Evolutionary conservation across 2,797 vertebrate genomes (phyloP).

Genomic region (Melanotaenia pygmaea): DNA sequence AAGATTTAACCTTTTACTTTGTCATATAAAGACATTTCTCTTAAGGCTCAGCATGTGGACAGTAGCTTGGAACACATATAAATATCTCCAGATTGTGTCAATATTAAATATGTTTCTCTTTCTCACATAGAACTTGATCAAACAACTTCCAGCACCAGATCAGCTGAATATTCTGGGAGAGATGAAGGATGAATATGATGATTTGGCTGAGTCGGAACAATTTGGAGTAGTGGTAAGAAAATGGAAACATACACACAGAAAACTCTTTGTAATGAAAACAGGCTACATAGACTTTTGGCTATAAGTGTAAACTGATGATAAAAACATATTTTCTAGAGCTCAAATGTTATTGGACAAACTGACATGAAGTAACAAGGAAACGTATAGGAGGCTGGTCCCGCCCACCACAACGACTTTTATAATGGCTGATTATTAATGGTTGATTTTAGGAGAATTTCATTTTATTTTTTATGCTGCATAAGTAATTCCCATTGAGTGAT

Average conservation of each 20-base stretch:
- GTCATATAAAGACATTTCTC: neutral
- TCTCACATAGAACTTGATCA: slow-evolving; percentile 84
- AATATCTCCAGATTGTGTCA: neutral
- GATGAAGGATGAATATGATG: slow-evolving; percentile 89
- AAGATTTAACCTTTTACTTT: neutral
- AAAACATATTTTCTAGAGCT: neutral
- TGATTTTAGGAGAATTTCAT: neutral
- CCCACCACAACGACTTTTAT: neutral
- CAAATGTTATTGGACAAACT: neutral
- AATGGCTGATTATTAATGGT: neutral
- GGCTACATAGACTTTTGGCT: neutral
- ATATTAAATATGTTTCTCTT: slow-evolving; percentile 13
- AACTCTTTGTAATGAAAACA: neutral
- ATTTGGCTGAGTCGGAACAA: slow-evolving; percentile 89
- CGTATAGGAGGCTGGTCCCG: neutral
- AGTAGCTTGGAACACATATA: neutral
- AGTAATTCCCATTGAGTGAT: neutral
- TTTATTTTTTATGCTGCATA: neutral
- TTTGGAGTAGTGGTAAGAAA: slow-evolving; percentile 88
- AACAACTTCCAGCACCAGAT: slow-evolving; percentile 85
- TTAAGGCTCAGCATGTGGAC: neutral
- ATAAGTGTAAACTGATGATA: neutral
- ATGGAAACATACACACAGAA: neutral
- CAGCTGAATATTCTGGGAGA: slow-evolving; percentile 83
- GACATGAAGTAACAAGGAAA: neutral